Evolutionary conservation across 2,888 invertebrate species (phyloP), one percentile per base, ranked within the genome.

Genomic region (Epinotia bilunana): DNA sequence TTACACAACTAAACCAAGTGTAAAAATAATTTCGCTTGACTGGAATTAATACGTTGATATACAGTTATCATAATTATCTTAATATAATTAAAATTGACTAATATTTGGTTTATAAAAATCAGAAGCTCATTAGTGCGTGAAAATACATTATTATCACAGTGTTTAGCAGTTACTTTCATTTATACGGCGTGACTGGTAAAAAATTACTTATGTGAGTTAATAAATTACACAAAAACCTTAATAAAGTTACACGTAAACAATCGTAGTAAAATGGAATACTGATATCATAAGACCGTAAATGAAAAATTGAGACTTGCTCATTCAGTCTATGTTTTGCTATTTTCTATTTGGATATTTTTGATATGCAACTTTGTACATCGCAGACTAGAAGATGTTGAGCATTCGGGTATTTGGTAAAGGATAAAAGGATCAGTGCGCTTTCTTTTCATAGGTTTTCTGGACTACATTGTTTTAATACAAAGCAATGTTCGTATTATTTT

Each of bases 71-170:
- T 76, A 58, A 73, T 73, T 64, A 12, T 73, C 82, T 81, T 79
- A 79, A 78, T 84, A 28, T 28, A 28, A 28, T 28, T 28, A 3
- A 83, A 83, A 84, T 86, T 85, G 82, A 85, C 82, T 87, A 84
- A 85, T 83, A 81, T 80, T 80, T 79, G 83, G 72, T 81, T 79
- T 83, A 84, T 85, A 76, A 83, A 83, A 83, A 82, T 80, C 78
- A 82, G 77, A 88, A 88, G 87, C 87, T 88, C 86, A 79, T 77
- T 81, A 79, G 76, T 83, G 87, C 86, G 89, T 90, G 88, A 87
- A 82, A 83, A 82, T 84, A 84, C 80, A 84, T 81, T 76, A 79
- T 81, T 87, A 88, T 89, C 88, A 88, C 88, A 88, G 86, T 85
- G 85, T 83, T 79, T 78, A 80, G 84, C 82, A 83, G 82, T 78